A percentile compares a stretch with the other conserved stretches of the same genome.
These are phyloP conservation scores for Neolamprologus ventralis DNA, from an alignment of 2,113 vertebrate genomes.

Conservation along the genomic window DNA sequence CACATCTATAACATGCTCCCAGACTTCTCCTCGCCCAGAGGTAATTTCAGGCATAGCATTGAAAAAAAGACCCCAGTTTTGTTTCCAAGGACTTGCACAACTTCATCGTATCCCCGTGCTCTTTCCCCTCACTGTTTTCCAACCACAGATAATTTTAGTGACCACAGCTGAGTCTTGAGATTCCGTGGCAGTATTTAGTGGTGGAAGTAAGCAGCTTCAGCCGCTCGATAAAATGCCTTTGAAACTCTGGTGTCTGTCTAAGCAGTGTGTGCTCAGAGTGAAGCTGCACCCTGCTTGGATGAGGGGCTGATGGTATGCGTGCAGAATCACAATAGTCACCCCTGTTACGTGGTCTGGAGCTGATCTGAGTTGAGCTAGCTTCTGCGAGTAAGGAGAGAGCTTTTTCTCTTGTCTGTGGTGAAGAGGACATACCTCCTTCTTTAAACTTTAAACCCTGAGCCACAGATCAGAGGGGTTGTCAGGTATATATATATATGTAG, in stretches of 20 bases:
- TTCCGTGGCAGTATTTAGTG: constrained; percentile 48
- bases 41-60: neutral
- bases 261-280: constrained; percentile 1
- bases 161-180: constrained; percentile 43
- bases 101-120: neutral
- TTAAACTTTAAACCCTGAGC: neutral
- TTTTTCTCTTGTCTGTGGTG: neutral
- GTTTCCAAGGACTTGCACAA: constrained; percentile 31
- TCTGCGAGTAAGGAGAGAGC: neutral
- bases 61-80: neutral
- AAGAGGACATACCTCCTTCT: constrained; percentile 1
- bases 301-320: constrained; percentile 51
- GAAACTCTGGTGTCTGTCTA: constrained; percentile 35
- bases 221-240: constrained; percentile 46
- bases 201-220: constrained; percentile 45
- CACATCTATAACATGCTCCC: neutral
- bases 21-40: neutral
- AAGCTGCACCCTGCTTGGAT: constrained; percentile 13
- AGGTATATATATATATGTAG: neutral
- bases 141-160: constrained; percentile 42
- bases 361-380: constrained; percentile 32
- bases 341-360: constrained; percentile 46
- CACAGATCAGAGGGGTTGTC: constrained; percentile 15
- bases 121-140: constrained; percentile 21
- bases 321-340: constrained; percentile 63